Percentiles rank a stretch among this genome's conserved stretches.
phyloP scores from a whole-genome alignment of 2,113 vertebrate genomes.

The Rhinoderma darwinii region DNA sequence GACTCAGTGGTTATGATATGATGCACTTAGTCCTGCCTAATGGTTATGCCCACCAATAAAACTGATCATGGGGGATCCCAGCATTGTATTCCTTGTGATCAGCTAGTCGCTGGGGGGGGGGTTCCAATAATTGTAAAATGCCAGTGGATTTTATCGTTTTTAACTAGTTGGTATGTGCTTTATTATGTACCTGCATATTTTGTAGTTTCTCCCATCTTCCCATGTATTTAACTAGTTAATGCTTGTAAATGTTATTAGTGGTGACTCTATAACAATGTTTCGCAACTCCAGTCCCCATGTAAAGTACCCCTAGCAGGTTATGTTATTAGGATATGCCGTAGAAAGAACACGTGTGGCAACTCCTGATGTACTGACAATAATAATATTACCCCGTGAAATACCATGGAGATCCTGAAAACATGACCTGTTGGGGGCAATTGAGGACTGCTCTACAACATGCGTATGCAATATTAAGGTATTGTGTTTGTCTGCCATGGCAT shows the following conservation, averaged over 20 bases:
- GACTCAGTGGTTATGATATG: background rate
- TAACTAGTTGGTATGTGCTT: background rate
- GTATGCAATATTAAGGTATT: background rate
- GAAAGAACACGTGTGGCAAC: background rate
- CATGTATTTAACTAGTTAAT: background rate
- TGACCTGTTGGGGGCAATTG: background rate
- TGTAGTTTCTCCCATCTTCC: background rate
- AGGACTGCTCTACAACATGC: background rate
- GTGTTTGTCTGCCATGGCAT: background rate
- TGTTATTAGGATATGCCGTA: background rate
- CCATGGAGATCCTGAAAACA: background rate
- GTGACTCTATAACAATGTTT: background rate
- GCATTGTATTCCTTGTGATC: background rate
- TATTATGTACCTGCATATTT: background rate
- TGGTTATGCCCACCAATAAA: background rate
- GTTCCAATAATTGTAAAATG: background rate
- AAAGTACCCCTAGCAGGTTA: background rate
- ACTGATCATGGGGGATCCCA: background rate
- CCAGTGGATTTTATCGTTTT: background rate
- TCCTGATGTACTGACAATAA: background rate
- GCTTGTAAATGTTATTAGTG: background rate
- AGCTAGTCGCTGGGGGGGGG: background rate
- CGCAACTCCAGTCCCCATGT: background rate
- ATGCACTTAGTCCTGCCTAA: background rate
- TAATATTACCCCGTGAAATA: background rate